Conservation (phyloP, 1,140 invertebrate species). For the Rhizoglyphus robini region DNA sequence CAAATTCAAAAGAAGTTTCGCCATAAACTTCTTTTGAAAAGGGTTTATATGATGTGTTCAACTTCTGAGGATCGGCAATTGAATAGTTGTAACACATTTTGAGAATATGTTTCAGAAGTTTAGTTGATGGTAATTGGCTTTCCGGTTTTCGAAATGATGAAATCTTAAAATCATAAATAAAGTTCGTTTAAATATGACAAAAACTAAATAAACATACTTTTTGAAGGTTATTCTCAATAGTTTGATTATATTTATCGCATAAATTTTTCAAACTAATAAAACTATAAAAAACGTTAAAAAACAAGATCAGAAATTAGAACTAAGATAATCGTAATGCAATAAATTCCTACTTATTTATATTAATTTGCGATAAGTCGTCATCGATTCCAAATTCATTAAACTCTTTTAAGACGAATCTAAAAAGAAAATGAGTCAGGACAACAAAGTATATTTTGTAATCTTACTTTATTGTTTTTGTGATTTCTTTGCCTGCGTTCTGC, state of each 20-base stretch:
- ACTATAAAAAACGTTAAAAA: too few species aligned
- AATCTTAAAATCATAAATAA: slow-evolving; percentile 46
- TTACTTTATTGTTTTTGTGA: slow-evolving; percentile 74
- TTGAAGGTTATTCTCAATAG: slow-evolving; percentile 80
- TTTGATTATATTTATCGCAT: slow-evolving; percentile 88
- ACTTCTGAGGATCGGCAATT: slow-evolving; percentile 83
- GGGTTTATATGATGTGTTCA: slow-evolving; percentile 86
- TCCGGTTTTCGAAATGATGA: slow-evolving; percentile 36
- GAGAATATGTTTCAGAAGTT: slow-evolving; percentile 77
- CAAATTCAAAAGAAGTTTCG: slow-evolving; percentile 92
- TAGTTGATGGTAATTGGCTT: slow-evolving; percentile 60
- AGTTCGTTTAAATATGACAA: slow-evolving; percentile 9
- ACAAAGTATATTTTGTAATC: slow-evolving; percentile 13
- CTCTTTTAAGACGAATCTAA: slow-evolving; percentile 86
- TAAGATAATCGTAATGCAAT: slow-evolving; percentile 1
- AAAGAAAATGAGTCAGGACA: slow-evolving; percentile 18
- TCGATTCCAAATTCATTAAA: slow-evolving; percentile 81
- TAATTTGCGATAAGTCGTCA: slow-evolving; percentile 75
- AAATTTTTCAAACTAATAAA: slow-evolving; percentile 88
- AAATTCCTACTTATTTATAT: slow-evolving; percentile 52
- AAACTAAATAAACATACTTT: slow-evolving; percentile 52
- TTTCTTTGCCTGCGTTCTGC: slow-evolving; percentile 73
- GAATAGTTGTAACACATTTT: slow-evolving; percentile 95
- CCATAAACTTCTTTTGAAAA: slow-evolving; percentile 97
- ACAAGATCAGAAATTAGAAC: slow-evolving; percentile 28